phyloP scores from a whole-genome alignment of 2,113 vertebrate species.

The Odocoileus hemionus region DNA sequence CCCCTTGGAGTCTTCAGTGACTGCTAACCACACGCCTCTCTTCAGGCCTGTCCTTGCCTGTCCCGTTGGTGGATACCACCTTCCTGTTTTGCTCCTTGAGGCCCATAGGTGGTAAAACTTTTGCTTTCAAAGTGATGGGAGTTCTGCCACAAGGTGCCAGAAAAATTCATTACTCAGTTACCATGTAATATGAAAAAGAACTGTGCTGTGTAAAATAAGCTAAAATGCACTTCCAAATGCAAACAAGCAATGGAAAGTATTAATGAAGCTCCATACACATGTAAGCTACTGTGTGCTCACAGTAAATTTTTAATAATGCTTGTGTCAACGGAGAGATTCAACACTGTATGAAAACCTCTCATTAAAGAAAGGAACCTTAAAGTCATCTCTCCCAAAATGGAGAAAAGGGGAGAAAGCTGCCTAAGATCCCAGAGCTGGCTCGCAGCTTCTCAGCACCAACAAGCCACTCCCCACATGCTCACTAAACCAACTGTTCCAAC shows the following conservation, averaged over 20 bases:
- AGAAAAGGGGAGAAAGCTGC: background rate
- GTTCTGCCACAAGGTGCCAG: background rate
- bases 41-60: background rate
- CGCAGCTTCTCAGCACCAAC: background rate
- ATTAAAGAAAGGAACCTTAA: background rate
- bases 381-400: background rate
- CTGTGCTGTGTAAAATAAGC: background rate
- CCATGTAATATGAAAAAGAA: background rate
- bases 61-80: background rate
- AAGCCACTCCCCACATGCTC: fast-evolving
- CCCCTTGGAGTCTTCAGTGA: background rate
- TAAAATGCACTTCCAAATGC: background rate
- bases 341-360: background rate
- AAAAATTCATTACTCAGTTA: background rate
- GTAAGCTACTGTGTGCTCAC: background rate
- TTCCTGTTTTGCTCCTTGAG: background rate
- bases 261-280: background rate
- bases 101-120: background rate
- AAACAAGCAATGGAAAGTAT: background rate
- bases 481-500: background rate
- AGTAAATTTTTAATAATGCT: background rate
- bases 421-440: background rate
- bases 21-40: background rate
- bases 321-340: background rate
- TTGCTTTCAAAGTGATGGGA: background rate